Base-by-base conservation (phyloP, 2,113 vertebrate species). In the Nerophis lumbriciformis region DNA sequence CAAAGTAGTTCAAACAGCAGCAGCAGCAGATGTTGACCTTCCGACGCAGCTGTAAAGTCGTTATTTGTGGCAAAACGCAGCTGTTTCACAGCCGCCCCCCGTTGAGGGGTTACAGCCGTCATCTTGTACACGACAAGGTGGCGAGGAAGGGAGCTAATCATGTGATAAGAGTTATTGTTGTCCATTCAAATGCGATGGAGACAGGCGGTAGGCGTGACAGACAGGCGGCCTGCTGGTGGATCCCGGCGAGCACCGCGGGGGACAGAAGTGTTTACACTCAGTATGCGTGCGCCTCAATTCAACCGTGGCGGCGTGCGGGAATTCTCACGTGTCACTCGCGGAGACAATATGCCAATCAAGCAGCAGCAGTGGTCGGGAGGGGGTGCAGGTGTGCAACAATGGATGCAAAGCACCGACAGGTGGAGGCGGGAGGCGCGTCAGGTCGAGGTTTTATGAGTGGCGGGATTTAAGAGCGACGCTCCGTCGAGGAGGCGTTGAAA, bases 241-340 rank as follows among this genome's bases (percentile, higher is more conserved):
- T 76, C 55, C 64, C 72, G 66, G 77, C 67, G 44, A 65, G 48
- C 66, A 69, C 66, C 58, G 48, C 65, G 4, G 47, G 56, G 47
- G 38, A 19, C 11, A 14, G 39, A 55, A 62, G 39, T 28, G 42
- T 53, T 21, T 4, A 38, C 35, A 55, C 37, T 55, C 36, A 1
- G 53, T 12, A 0, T n/a, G 62, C 35, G 67, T 48, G 35, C 11
- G 63, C 48, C 65, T 75, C 68, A 73, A 73, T 82, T 76, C 71
- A 80, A 73, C 68, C 56, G 54, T 28, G 39, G 52, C 64, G 35
- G 52, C 0, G 60, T 56, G 61, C 53, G 70, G 68, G 77, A 79
- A 78, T 77, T 28, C 53, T 15, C 73, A 82, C 5, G 69, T 76
- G 77, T 80, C 79, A 72, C 65, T 67, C 44, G 36, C 66, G 37